phyloP scores from a whole-genome alignment of 2,113 vertebrate species.

The Dendropsophus ebraccatus region DNA sequence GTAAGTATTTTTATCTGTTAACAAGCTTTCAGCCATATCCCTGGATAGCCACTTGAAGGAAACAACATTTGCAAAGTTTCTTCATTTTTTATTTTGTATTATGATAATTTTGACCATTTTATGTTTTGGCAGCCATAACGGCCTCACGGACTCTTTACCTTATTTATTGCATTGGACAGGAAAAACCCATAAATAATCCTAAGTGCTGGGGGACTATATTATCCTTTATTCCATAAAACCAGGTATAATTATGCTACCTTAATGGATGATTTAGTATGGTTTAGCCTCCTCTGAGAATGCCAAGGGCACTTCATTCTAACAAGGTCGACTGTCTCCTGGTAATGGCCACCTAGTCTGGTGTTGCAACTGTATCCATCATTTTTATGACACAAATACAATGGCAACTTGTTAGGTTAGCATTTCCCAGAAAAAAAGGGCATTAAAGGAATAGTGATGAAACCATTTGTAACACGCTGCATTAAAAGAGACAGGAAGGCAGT shows the following conservation, averaged over 20 bases:
- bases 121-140: too few relatives aligned
- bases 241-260: slow-evolving; percentile 60
- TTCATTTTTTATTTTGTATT: too few relatives aligned
- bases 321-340: slow-evolving; percentile 55
- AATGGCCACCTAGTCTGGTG: slow-evolving; percentile 55
- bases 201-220: neutral
- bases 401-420: slow-evolving; percentile 42
- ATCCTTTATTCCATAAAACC: slow-evolving; percentile 39
- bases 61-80: too few relatives aligned
- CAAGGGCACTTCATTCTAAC: slow-evolving; percentile 31
- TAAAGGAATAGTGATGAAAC: slow-evolving; percentile 60
- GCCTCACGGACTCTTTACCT: too few relatives aligned
- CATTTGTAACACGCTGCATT: slow-evolving; percentile 51
- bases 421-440: neutral
- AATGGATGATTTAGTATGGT: slow-evolving; percentile 44
- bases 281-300: slow-evolving; percentile 53
- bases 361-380: slow-evolving; percentile 60
- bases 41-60: too few relatives aligned
- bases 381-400: slow-evolving; percentile 60
- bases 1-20: too few relatives aligned
- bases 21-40: too few relatives aligned
- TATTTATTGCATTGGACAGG: neutral
- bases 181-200: neutral
- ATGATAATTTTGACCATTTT: too few relatives aligned
- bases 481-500: slow-evolving; percentile 55